Percentiles rank a stretch among this genome's conserved stretches.
phyloP scores from a whole-genome alignment of 2,888 invertebrate species.

The Allygus modestus region DNA sequence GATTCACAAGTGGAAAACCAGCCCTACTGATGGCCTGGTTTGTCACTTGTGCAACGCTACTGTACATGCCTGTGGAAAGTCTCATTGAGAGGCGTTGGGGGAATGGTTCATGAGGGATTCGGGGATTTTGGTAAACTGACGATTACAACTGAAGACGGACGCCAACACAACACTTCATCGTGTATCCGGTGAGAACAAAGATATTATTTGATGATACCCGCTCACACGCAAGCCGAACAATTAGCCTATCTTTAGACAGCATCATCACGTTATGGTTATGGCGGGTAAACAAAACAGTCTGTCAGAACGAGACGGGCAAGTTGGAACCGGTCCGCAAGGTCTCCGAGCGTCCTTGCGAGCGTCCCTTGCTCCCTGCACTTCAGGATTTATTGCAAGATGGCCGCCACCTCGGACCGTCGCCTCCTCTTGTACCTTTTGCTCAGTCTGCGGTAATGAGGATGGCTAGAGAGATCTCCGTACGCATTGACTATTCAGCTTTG shows the following conservation, averaged over 20 bases:
- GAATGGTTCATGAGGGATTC: no score
- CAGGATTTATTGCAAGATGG: constrained; percentile 55
- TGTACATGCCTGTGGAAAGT: no score
- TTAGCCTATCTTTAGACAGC: not conserved
- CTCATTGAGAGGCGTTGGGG: no score
- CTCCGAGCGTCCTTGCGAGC: constrained; percentile 28
- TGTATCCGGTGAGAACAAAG: constrained; percentile 23
- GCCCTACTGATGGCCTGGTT: no score
- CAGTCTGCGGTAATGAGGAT: constrained; percentile 19
- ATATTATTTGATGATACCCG: not conserved
- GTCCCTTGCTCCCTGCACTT: constrained; percentile 51
- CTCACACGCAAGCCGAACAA: not conserved
- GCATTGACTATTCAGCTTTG: constrained; percentile 9
- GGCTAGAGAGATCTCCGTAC: not conserved
- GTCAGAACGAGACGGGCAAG: constrained; percentile 29
- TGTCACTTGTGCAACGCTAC: no score
- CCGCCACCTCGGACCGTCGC: constrained; percentile 29
- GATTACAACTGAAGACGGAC: no score
- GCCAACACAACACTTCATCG: no score
- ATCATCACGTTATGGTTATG: constrained; percentile 4
- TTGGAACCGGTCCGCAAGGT: constrained; percentile 30
- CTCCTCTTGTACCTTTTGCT: constrained; percentile 34
- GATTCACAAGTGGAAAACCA: no score
- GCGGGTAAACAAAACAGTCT: constrained; percentile 12
- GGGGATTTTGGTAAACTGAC: no score